Base-by-base conservation (phyloP, 2,113 vertebrate species). In the Nothocercus nigrocapillus region DNA sequence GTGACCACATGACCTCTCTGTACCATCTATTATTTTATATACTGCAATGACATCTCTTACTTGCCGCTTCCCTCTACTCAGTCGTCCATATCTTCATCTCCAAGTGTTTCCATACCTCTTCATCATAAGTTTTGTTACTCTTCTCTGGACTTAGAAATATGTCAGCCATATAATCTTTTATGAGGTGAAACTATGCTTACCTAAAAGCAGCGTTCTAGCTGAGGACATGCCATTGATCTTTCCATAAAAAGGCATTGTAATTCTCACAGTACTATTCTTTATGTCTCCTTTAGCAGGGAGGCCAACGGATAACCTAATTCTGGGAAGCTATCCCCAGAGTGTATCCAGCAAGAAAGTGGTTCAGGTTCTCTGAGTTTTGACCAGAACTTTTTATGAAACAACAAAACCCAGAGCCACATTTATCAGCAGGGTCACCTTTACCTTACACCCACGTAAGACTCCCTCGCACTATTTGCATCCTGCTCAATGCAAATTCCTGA, bases 141-240 rank as follows among this genome's bases (percentile, higher is more conserved):
- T 73, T 94, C 54, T 74, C 81, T 70, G 49, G 67, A 54, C 16
- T 21, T 94, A 92, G 94, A 96, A 96, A 94, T 95, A 96, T 93
- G 83, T 89, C 81, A 90, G 85, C 77, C 83, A 85, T 96, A 96
- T 95, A 95, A 95, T 79, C 82, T 93, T 97, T 96, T 95, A 96
- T 87, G 90, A 95, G 92, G 93, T 95, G 95, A 93, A 96, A 66
- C 92, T 95, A 86, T 77, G 73, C 86, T 73, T 84, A 90, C 93
- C 90, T 95, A 94, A 96, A 93, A 89, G 30, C 81, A 90, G 86
- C 89, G 59, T 93, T 95, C 83, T 84, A 82, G 53, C 53, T 82
- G 74, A 76, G 93, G 56, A 87, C 10, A 3, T 91, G 86, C 59
- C 93, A 97, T 96, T 94, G 94, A 96, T 96, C 95, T 96, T 94